These are phyloP conservation scores for Melinaea menophilus DNA, from an alignment of 2,888 invertebrate genomes.

Conservation along the genomic window DNA sequence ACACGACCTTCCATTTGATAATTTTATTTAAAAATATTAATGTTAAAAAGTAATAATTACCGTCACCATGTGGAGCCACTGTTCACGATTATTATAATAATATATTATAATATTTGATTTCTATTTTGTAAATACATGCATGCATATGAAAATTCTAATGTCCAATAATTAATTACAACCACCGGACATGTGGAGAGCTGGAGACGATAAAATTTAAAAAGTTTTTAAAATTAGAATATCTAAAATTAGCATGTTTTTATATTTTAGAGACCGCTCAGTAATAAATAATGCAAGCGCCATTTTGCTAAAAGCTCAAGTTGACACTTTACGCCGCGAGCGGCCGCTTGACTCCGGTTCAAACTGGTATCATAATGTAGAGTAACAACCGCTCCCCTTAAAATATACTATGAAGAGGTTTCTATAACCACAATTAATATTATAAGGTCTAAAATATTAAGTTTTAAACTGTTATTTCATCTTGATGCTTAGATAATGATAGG, in stretches of 20 bases:
- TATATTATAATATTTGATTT: no score
- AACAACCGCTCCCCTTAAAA: constrained; percentile 10
- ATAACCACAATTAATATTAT: not conserved
- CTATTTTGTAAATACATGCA: no score
- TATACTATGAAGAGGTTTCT: not conserved
- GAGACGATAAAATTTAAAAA: not conserved
- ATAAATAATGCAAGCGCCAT: constrained; percentile 28
- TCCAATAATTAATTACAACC: no score
- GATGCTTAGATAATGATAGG: no score
- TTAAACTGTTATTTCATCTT: no score
- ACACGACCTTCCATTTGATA: no score
- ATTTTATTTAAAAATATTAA: no score
- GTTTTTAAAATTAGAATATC: constrained; percentile 4
- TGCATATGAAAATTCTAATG: no score
- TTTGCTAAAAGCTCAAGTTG: constrained; percentile 29
- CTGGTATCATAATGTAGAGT: constrained; percentile 18
- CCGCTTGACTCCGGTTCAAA: constrained; percentile 29
- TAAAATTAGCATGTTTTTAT: constrained; percentile 2
- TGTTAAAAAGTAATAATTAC: no score
- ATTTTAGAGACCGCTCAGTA: constrained; percentile 12
- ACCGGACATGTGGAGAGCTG: not conserved
- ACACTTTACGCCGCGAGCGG: constrained; percentile 19
- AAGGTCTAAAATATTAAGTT: not conserved
- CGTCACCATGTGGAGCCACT: no score
- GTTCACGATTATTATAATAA: no score